A percentile compares a stretch with the other conserved stretches of the same genome.
phyloP scores from a whole-genome alignment of 2,888 invertebrate genomes.

The Rhimphoctona megacephalus region DNA sequence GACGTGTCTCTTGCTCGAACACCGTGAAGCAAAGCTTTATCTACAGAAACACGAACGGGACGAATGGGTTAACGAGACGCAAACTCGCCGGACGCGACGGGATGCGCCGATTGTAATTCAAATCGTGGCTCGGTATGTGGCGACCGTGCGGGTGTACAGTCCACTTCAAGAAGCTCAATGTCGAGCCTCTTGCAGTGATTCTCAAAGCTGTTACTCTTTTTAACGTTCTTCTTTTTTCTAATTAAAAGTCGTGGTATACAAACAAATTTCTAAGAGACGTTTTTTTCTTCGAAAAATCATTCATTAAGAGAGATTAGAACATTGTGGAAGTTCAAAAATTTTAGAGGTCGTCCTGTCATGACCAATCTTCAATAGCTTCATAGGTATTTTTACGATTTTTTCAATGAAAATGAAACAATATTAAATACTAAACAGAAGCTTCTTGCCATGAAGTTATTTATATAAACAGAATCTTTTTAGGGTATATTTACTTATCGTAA shows the following conservation, averaged over 20 bases:
- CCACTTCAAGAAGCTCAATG: constrained; percentile 69
- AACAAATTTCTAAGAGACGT: neutral
- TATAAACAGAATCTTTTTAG: too few species aligned
- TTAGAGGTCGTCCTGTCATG: too few species aligned
- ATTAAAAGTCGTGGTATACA: too few species aligned
- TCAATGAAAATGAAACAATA: too few species aligned
- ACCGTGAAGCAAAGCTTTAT: constrained; percentile 67
- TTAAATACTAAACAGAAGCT: too few species aligned
- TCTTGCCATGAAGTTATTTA: too few species aligned
- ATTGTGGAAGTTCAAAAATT: neutral
- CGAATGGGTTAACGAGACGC: constrained; percentile 76
- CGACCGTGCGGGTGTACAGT: constrained; percentile 73
- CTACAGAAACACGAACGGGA: constrained; percentile 68
- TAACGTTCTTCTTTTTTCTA: neutral
- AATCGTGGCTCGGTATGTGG: constrained; percentile 80
- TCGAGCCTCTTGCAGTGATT: constrained; percentile 61
- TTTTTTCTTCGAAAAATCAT: neutral
- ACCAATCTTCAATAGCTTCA: too few species aligned
- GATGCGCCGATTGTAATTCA: constrained; percentile 83
- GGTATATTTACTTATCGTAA: too few species aligned
- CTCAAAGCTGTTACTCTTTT: constrained; percentile 50
- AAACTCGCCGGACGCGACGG: constrained; percentile 77
- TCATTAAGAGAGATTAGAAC: neutral
- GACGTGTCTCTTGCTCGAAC: constrained; percentile 46
- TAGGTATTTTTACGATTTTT: too few species aligned